A percentile compares a stretch with the other conserved stretches of the same genome.
These are phyloP conservation scores for Oncorhynchus gorbuscha DNA, from an alignment of 2,113 vertebrate genomes.

Conservation along the genomic window DNA sequence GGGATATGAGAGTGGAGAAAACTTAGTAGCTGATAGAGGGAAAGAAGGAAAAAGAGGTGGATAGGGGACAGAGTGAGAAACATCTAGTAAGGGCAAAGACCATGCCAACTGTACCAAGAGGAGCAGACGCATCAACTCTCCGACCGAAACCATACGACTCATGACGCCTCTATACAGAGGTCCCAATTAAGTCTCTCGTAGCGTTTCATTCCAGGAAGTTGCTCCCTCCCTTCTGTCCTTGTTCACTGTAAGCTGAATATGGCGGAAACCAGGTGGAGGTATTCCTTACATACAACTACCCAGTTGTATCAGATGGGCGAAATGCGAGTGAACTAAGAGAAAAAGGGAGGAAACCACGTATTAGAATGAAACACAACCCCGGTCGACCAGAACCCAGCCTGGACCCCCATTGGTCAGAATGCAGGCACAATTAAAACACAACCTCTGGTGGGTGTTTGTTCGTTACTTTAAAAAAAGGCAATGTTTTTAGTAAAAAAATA, in stretches of 20 bases:
- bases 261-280: conserved; percentile 8
- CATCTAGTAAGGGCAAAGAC: conserved; percentile 22
- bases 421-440: conserved; percentile 66
- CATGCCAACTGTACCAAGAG: conserved; percentile 41
- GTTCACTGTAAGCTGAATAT: not conserved
- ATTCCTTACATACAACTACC: conserved; percentile 17
- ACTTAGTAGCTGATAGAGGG: conserved; percentile 21
- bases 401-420: conserved; percentile 52
- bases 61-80: not conserved
- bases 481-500: conserved; percentile 52
- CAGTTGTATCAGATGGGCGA: not conserved
- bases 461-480: conserved; percentile 29
- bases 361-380: conserved; percentile 46
- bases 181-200: conserved; percentile 25
- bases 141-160: conserved; percentile 32
- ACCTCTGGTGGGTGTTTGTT: conserved; percentile 26
- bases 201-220: conserved; percentile 26
- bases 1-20: conserved; percentile 25
- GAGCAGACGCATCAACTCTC: conserved; percentile 37
- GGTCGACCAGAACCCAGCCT: conserved; percentile 44
- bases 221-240: conserved; percentile 10
- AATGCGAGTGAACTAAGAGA: conserved; percentile 4
- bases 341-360: conserved; percentile 14
- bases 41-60: not conserved
- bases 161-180: conserved; percentile 11